These are phyloP conservation scores for Gryon sp. DNA, from an alignment of 1,140 invertebrate species.

Conservation along the genomic window DNA sequence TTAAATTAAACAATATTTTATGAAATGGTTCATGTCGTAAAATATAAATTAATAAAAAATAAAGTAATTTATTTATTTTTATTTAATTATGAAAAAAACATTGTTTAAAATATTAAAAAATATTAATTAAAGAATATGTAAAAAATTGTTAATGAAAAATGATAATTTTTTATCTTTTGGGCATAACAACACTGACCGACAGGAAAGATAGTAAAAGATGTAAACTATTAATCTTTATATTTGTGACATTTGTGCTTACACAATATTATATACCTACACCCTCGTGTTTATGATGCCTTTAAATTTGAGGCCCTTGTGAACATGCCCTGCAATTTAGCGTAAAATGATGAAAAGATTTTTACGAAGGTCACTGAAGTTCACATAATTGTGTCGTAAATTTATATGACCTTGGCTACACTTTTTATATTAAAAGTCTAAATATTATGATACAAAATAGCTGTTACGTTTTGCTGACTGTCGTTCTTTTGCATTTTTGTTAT, in stretches of 20 bases:
- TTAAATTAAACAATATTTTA: no score
- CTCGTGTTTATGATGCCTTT: slow-evolving; percentile 1
- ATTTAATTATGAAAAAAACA: no score
- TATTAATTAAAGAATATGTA: no score
- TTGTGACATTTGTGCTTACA: slow-evolving; percentile 3
- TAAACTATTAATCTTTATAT: background rate
- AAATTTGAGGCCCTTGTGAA: background rate
- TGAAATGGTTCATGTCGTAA: no score
- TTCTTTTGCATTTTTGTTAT: background rate
- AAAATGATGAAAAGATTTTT: slow-evolving; percentile 21
- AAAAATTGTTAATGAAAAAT: no score
- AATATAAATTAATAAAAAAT: no score
- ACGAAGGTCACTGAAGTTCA: slow-evolving; percentile 7
- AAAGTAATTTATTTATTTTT: no score
- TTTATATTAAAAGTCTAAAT: slow-evolving; percentile 28
- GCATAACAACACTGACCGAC: no score
- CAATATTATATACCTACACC: background rate
- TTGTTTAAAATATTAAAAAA: no score
- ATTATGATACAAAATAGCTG: slow-evolving; percentile 17
- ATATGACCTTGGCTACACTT: slow-evolving; percentile 7
- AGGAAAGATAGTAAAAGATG: background rate
- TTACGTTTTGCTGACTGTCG: slow-evolving; percentile 5
- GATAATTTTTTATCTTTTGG: no score
- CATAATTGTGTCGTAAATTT: slow-evolving; percentile 19
- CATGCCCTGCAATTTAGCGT: slow-evolving; percentile 14